Evolutionary conservation across 2,113 vertebrate genomes (phyloP), one percentile per base, ranked within the genome.

Genomic region (Rhadina sibilatrix): DNA sequence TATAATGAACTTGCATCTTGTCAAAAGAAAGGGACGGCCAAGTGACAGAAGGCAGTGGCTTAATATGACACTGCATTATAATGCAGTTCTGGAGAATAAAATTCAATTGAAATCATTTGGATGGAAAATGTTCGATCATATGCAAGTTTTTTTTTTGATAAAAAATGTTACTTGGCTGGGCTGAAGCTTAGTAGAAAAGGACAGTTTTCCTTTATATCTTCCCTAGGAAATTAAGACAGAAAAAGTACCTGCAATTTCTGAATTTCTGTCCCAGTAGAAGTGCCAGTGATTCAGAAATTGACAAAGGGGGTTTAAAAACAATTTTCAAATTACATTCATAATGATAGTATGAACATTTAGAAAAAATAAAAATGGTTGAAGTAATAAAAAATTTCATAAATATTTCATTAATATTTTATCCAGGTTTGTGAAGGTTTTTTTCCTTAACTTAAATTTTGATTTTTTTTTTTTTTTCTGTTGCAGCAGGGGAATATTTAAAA

Each of bases 11-110:
- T 92, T 88, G 71, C 50, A 63, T 89, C 86, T 83, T 93, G 71
- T 94, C 49, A 92, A 86, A 86, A 35, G 44, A 83, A 90, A 83
- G 85, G 83, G 90, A 89, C 54, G 83, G 95, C 94, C 94, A 96
- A 97, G 88, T 94, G 94, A 92, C 95, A 96, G 94, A 95, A 96
- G 95, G 90, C 44, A 75, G 79, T 63, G 60, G 60, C 86, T 93
- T 96, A 70, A 78, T 83, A 72, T 52, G 89, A 89, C 52, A 70
- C 56, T 52, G 68, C 83, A 70, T 95, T 90, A 70, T 86, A 89
- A 70, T 80, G 88, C 64, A 85, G 68, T 82, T 88, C 78, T 53
- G 59, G 54, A 89, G 33, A 83, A 80, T 80, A 77, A 90, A 95
- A 85, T 59, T 77, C 28, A 47, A 59, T 79, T 88, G 46, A 83